Evolutionary conservation across 1,140 invertebrate genomes (phyloP).

Genomic region (Magallana gigas): DNA sequence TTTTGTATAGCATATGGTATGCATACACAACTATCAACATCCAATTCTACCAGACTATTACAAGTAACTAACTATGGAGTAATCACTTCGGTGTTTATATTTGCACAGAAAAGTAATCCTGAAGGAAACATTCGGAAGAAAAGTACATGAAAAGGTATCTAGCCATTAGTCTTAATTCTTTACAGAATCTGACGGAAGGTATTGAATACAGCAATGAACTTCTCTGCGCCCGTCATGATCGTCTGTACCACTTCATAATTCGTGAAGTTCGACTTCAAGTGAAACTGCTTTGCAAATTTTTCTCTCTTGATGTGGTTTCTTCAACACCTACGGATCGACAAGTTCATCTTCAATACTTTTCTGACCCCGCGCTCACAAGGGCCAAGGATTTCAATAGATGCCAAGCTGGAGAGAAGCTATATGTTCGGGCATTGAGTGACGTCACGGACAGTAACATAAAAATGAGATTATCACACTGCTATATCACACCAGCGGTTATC

Average conservation of each 20-base stretch:
- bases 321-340: neutral
- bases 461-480: slow-evolving; percentile 54
- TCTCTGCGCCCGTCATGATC: slow-evolving; percentile 50
- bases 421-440: slow-evolving; percentile 53
- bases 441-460: slow-evolving; percentile 39
- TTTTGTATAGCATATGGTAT: too few species aligned
- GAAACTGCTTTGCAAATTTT: slow-evolving; percentile 44
- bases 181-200: slow-evolving; percentile 9
- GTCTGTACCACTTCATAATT: slow-evolving; percentile 46
- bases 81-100: too few species aligned
- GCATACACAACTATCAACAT: too few species aligned
- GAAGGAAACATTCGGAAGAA: too few species aligned
- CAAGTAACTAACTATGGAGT: too few species aligned
- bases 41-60: too few species aligned
- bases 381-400: neutral
- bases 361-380: neutral
- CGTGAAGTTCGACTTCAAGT: slow-evolving; percentile 41
- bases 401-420: slow-evolving; percentile 50
- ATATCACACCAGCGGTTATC: slow-evolving; percentile 26
- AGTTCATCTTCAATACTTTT: slow-evolving; percentile 3
- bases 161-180: neutral
- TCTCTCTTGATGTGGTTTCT: neutral
- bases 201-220: slow-evolving; percentile 48
- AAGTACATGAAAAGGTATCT: too few species aligned
- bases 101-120: too few species aligned